Evolutionary conservation across 2,797 vertebrate species (phyloP), one percentile per base, ranked within the genome.

Genomic region (Falco columbarius): DNA sequence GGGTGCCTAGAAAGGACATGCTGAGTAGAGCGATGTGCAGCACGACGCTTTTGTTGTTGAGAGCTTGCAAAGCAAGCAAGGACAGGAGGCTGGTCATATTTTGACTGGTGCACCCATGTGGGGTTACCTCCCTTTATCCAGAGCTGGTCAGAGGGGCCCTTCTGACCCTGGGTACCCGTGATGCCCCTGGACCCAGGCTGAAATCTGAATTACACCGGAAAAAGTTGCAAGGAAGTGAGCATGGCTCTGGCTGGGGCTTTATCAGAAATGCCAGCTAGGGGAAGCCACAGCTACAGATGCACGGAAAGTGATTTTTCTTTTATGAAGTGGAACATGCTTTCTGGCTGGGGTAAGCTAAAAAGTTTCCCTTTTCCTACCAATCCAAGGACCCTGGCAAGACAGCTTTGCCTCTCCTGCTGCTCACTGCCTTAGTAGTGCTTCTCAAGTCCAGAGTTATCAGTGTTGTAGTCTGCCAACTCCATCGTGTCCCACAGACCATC

Each of bases 401-500:
- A 47, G 8, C 30, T 75, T 62, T 54, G 32, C 52, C 22, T 62
- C 22, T 80, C 24, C 44, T 0, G 0, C 29, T 55, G 34, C 32
- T 81, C 34, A 15, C 3, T 0, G 6, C 34, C 23, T 36, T 19
- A 23, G 26, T 65, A 26, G 36, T 80, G 14, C 34, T 58, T 58
- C 68, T 67, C 21, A 11, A 16, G 17, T 16, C 77, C 59, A 38
- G 24, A 70, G 40, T 23, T 21, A 61, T 21, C 26, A 8, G 2
- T 54, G 32, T 16, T 38, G 46, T 26, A 77, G 42, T 21, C 29
- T 67, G 26, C 30, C 20, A 23, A 13, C 22, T 71, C 63, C 1
- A 1, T 34, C 1, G 0, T 34, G 44, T 22, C 32, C 5, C 0
- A 0, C 26, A 32, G 56, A 49, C 21, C 20, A 17, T 18, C 22